phyloP scores from a whole-genome alignment of 2,113 vertebrate species.

The Hyperopisus bebe region DNA sequence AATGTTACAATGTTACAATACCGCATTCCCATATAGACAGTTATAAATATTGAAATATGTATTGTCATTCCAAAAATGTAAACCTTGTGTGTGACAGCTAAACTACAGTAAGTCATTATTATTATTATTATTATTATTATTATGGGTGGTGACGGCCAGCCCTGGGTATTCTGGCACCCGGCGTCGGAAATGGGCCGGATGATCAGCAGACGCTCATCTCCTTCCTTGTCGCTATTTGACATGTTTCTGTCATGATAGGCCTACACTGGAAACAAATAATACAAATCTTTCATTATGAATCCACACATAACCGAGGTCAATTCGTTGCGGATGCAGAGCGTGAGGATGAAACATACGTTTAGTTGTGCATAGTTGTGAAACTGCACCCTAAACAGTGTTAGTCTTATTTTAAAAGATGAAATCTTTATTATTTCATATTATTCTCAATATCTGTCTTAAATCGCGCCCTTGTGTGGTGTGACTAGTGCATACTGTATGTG shows the following conservation, averaged over 20 bases:
- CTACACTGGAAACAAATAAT: too few relatives aligned
- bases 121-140: background rate
- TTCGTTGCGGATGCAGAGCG: background rate
- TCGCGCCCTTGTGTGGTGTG: background rate
- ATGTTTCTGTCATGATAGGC: too few relatives aligned
- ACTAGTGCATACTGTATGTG: background rate
- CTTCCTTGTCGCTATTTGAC: too few relatives aligned
- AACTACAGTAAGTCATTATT: background rate
- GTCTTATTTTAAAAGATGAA: background rate
- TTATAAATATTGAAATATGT: background rate
- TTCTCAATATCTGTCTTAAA: background rate
- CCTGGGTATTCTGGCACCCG: background rate
- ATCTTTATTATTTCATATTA: background rate
- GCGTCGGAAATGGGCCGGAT: background rate
- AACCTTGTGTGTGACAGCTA: background rate
- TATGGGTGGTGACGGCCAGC: too few relatives aligned
- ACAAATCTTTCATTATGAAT: background rate
- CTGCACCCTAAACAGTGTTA: background rate
- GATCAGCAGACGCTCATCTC: background rate
- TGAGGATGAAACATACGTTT: background rate
- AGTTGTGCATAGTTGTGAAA: background rate
- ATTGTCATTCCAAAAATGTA: background rate
- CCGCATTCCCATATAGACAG: background rate
- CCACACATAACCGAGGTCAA: too few relatives aligned
- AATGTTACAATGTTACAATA: background rate